These are phyloP conservation scores for Enteromius afrohamiltoni DNA, from an alignment of 2,797 vertebrate genomes.

Conservation along the genomic window DNA sequence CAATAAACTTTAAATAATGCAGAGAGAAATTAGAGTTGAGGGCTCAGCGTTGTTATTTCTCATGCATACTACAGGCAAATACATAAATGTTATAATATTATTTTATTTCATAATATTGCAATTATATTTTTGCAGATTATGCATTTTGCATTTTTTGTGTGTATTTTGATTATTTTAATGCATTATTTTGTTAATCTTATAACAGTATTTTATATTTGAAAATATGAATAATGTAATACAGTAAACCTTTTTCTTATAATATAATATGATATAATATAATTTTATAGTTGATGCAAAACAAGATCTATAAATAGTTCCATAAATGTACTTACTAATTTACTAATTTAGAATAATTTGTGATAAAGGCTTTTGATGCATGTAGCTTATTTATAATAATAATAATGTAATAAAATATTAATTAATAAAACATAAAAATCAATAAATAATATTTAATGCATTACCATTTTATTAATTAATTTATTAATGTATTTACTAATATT, in stretches of 20 bases:
- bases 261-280: background rate
- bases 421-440: too few species aligned
- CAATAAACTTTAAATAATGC: background rate
- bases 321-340: background rate
- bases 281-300: constrained; percentile 15
- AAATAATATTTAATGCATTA: too few species aligned
- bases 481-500: too few species aligned
- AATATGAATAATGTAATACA: background rate
- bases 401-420: too few species aligned
- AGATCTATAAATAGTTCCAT: constrained; percentile 6
- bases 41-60: background rate
- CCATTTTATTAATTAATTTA: too few species aligned
- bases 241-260: background rate
- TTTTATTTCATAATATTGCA: background rate
- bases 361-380: too few species aligned
- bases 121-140: background rate
- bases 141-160: background rate
- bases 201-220: background rate
- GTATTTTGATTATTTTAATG: background rate
- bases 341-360: background rate
- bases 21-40: background rate
- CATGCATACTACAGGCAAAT: background rate
- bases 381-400: too few species aligned
- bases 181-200: background rate
- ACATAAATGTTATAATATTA: background rate